Percentiles rank a stretch among this genome's conserved stretches.
phyloP scores from a whole-genome alignment of 2,888 invertebrate species.

The Leucophenga maculata region DNA sequence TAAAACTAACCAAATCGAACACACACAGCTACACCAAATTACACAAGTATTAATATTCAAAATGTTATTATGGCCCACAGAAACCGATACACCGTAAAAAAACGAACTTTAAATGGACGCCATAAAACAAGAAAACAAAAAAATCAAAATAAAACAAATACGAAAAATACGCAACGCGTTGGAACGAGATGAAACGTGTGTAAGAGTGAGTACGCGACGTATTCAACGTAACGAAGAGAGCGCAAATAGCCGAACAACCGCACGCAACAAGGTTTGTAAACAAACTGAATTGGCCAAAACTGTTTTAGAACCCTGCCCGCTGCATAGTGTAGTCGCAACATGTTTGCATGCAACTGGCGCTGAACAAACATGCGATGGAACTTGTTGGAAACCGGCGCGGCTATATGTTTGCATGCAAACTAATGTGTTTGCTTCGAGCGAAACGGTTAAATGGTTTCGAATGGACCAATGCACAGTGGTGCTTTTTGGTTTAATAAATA shows the following conservation, averaged over 20 bases:
- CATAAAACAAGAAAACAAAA: neutral
- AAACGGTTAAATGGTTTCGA: too few species aligned
- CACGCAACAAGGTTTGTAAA: constrained; percentile 55
- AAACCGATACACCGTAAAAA: neutral
- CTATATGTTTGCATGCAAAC: too few species aligned
- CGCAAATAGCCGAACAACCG: constrained; percentile 37
- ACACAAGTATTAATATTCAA: neutral
- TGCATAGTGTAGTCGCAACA: neutral
- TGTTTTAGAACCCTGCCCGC: neutral
- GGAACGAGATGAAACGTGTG: neutral
- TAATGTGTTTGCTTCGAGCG: too few species aligned
- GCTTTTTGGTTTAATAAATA: too few species aligned
- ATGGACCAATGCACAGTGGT: too few species aligned
- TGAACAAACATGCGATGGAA: too few species aligned
- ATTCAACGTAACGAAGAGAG: too few species aligned
- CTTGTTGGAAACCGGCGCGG: too few species aligned
- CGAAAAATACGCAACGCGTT: neutral
- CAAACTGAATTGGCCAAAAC: constrained; percentile 43
- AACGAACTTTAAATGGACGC: neutral
- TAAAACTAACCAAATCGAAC: too few species aligned
- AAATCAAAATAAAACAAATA: neutral
- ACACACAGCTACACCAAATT: neutral
- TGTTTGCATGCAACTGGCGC: too few species aligned
- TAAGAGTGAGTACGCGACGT: too few species aligned
- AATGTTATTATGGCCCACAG: neutral